A percentile compares a stretch with the other conserved stretches of the same genome.
Evolutionary conservation across 2,888 invertebrate genomes (phyloP).

Genomic region (Bugulina stolonifera): DNA sequence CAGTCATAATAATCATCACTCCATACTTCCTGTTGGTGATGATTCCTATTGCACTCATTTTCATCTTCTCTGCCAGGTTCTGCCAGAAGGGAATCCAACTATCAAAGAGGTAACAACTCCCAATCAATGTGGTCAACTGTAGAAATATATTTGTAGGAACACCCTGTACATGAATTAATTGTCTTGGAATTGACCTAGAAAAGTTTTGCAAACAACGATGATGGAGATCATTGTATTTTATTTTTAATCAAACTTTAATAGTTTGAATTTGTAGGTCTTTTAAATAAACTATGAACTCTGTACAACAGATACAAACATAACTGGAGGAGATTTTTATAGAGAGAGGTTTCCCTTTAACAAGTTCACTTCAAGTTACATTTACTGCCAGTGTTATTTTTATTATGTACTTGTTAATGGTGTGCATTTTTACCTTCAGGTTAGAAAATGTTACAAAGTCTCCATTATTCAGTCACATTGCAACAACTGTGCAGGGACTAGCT

Average conservation of each 20-base stretch:
- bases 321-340: no score
- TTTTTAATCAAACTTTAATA: no score
- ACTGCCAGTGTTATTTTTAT: neutral
- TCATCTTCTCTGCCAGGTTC: slow-evolving; percentile 47
- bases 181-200: neutral
- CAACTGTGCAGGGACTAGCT: slow-evolving; percentile 59
- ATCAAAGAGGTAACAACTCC: slow-evolving; percentile 35
- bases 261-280: no score
- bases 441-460: slow-evolving; percentile 61
- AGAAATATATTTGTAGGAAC: no score
- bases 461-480: slow-evolving; percentile 59
- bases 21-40: slow-evolving; percentile 57
- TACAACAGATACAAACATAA: no score
- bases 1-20: slow-evolving; percentile 77
- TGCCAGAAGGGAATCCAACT: slow-evolving; percentile 52
- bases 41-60: slow-evolving; percentile 48
- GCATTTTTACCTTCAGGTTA: slow-evolving; percentile 34
- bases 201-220: neutral
- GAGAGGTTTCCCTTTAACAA: no score
- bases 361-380: neutral
- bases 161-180: neutral
- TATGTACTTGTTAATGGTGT: neutral
- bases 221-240: no score
- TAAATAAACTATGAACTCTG: no score
- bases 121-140: no score